Percentiles rank a stretch among this genome's conserved stretches.
Conservation (phyloP, 2,113 vertebrate species). For the Scytalopus superciliaris region DNA sequence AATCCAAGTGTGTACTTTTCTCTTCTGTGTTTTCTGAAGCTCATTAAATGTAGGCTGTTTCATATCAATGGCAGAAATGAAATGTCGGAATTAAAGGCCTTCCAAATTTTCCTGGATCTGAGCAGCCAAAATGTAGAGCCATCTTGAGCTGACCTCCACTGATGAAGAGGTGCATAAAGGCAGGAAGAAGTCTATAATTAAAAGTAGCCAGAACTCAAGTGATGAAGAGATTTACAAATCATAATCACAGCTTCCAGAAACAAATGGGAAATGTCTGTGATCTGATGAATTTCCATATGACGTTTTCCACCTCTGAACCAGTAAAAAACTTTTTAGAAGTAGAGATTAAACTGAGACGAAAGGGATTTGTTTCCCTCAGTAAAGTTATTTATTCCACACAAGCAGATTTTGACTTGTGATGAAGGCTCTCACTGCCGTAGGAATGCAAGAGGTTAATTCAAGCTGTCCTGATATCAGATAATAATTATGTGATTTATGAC, state of each 20-base stretch:
- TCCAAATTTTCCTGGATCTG: constrained; percentile 1
- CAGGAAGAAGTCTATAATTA: not conserved
- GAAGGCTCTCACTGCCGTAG: constrained; percentile 4
- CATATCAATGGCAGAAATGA: constrained; percentile 20
- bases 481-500: constrained; percentile 43
- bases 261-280: not conserved
- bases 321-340: not conserved
- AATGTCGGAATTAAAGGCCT: constrained; percentile 27
- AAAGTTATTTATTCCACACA: not conserved
- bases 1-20: constrained; percentile 1
- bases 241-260: not conserved
- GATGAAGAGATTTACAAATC: not conserved
- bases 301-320: not conserved
- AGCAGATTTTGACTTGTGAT: not conserved
- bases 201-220: not conserved
- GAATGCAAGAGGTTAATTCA: constrained; percentile 47
- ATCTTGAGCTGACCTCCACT: not conserved
- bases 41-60: not conserved
- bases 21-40: constrained; percentile 22
- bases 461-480: constrained; percentile 51
- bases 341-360: not conserved
- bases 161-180: not conserved
- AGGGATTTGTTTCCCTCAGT: not conserved
- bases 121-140: not conserved
- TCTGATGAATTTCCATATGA: not conserved